phyloP scores from a whole-genome alignment of 2,888 invertebrate genomes.

The Dusona sp. region DNA sequence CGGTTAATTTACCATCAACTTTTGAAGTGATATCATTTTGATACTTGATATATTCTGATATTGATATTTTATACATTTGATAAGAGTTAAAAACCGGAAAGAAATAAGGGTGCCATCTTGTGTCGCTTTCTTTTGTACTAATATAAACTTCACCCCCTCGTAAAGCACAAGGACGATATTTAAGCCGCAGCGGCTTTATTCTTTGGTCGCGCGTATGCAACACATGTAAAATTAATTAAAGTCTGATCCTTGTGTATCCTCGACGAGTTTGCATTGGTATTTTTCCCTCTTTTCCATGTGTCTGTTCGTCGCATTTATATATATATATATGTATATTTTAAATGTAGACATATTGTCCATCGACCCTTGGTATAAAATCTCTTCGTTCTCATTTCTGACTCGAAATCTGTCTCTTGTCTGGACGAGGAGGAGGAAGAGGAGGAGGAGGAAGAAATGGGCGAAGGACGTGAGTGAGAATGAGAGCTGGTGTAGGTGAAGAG shows the following conservation, averaged over 20 bases:
- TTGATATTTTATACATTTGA: too few species aligned
- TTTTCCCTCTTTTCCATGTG: constrained; percentile 3
- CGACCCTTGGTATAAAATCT: constrained; percentile 37
- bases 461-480: constrained; percentile 48
- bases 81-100: neutral
- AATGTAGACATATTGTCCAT: constrained; percentile 22
- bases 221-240: constrained; percentile 83
- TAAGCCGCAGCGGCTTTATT: constrained; percentile 73
- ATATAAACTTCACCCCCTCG: neutral
- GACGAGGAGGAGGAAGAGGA: neutral
- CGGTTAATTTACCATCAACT: neutral
- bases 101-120: constrained; percentile 1
- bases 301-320: neutral
- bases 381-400: constrained; percentile 35
- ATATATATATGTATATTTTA: neutral
- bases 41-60: too few species aligned
- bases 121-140: neutral
- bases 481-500: constrained; percentile 31
- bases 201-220: constrained; percentile 72
- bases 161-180: neutral
- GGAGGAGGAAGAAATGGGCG: constrained; percentile 33
- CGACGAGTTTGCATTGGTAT: constrained; percentile 26
- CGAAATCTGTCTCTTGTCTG: constrained; percentile 36
- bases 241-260: constrained; percentile 67
- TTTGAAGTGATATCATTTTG: too few species aligned